Percentiles rank a stretch among this genome's conserved stretches.
Evolutionary conservation across 2,888 invertebrate species (phyloP).

Genomic region (Minunthozetes semirufus): DNA sequence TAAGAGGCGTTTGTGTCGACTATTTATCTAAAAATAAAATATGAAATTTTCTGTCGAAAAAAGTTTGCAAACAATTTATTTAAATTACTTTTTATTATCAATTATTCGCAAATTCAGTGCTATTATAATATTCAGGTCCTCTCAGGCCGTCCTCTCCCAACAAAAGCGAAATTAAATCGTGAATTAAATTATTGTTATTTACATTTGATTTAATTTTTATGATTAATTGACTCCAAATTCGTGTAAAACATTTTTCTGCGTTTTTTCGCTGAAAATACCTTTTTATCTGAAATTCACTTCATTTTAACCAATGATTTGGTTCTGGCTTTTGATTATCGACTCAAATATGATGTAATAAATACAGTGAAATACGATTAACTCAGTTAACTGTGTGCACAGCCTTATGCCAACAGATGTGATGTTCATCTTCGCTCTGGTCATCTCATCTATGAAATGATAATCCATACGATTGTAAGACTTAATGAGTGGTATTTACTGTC

Average conservation of each 20-base stretch:
- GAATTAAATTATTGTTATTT: constrained; percentile 11
- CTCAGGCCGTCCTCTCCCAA: not conserved
- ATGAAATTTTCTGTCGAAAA: not conserved
- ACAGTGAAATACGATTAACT: constrained; percentile 14
- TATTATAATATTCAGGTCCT: not conserved
- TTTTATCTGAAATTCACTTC: not conserved
- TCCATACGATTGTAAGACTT: not conserved
- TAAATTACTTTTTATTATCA: not conserved
- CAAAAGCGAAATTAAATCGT: not conserved
- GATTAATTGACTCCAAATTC: not conserved
- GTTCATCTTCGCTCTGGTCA: not conserved
- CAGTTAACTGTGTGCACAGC: not conserved
- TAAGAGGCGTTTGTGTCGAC: constrained; percentile 11
- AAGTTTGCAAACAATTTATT: constrained; percentile 22
- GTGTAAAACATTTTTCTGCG: not conserved
- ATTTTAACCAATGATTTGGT: not conserved
- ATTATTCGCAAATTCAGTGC: not conserved
- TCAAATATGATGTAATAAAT: not conserved
- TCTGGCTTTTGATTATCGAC: constrained; percentile 11
- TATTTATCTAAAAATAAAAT: constrained; percentile 2
- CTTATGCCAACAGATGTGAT: not conserved
- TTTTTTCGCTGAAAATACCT: not conserved
- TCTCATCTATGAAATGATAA: constrained; percentile 6
- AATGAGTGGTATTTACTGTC: constrained; percentile 1
- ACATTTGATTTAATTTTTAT: not conserved